Evolutionary conservation across 2,797 vertebrate genomes (phyloP), one percentile per base, ranked within the genome.

Genomic region (Pseudochaenichthys georgianus): DNA sequence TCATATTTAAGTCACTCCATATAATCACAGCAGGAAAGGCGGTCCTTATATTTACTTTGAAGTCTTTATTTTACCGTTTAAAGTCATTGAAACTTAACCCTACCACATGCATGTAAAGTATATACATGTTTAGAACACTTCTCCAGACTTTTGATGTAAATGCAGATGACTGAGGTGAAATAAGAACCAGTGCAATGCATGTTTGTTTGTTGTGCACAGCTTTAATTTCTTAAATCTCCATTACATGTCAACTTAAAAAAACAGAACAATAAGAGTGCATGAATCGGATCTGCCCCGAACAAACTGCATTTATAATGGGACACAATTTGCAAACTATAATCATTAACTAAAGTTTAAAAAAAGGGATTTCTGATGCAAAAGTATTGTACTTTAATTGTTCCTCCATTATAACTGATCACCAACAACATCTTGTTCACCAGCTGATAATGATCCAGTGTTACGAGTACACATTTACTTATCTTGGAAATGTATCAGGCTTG

Each of bases 371-470:
- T 92, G 88, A 95, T 94, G 93, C 92, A 94, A 95, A 93, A 81
- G 83, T 60, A 60, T 9, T 87, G 84, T 84, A 89, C 87, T 92
- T 91, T 93, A 92, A 95, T 95, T 68, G 67, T 65, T 84, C 64
- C 88, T 90, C 92, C 93, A 89, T 87, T 94, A 28, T 87, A 82
- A 87, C 87, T 92, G 77, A 91, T 93, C 83, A 90, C 84, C 89
- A 93, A 86, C 70, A 79, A 79, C 54, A 80, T 59, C 8, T 41
- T 59, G 70, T 64, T 50, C 65, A 75, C 45, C 47, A 65, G 74
- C 81, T 63, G 71, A 93, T 80, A 66, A 79, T 89, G 53, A 96
- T 93, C 94, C 95, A 95, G 93, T 95, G 94, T 95, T 94, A 94
- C 89, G 73, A 85, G 70, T 77, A 82, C 80, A 81, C 78, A 21